A percentile compares a stretch with the other conserved stretches of the same genome.
Conservation (phyloP, 1,140 invertebrate species). For the Daktulosphaira vitifoliae region DNA sequence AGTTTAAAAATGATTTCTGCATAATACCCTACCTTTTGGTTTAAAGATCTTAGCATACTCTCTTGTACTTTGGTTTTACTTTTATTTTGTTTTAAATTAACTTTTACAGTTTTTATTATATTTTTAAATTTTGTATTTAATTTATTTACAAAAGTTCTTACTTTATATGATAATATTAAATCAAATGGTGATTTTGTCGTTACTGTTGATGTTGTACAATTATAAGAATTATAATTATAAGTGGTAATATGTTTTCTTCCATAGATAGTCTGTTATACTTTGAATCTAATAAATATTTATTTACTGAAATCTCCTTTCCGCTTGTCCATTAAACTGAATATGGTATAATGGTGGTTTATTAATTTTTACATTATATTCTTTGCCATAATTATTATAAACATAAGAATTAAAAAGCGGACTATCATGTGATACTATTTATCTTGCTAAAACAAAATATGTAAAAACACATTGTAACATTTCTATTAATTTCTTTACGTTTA, state of each 20-base stretch:
- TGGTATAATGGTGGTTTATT: not conserved
- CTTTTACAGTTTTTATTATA: no score
- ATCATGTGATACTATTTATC: constrained; percentile 23
- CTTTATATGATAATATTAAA: not conserved
- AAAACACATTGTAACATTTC: not conserved
- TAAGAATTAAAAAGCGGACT: constrained; percentile 22
- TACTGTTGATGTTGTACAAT: not conserved
- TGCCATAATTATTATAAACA: not conserved
- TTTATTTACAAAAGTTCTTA: not conserved
- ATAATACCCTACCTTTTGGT: no score
- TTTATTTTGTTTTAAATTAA: no score
- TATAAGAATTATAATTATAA: not conserved
- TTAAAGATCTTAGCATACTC: no score
- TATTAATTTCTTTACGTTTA: not conserved
- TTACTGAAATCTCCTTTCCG: constrained; percentile 24
- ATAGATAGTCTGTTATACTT: not conserved
- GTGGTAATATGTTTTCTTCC: not conserved
- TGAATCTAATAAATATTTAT: constrained; percentile 4
- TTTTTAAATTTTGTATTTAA: no score
- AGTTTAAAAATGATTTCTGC: no score
- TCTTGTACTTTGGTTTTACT: no score
- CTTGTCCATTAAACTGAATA: constrained; percentile 13
- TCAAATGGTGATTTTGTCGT: not conserved
- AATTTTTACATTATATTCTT: not conserved
- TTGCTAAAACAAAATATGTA: constrained; percentile 5